Evolutionary conservation across 1,140 invertebrate species (phyloP).

Genomic region (Xylocopa sonorina): DNA sequence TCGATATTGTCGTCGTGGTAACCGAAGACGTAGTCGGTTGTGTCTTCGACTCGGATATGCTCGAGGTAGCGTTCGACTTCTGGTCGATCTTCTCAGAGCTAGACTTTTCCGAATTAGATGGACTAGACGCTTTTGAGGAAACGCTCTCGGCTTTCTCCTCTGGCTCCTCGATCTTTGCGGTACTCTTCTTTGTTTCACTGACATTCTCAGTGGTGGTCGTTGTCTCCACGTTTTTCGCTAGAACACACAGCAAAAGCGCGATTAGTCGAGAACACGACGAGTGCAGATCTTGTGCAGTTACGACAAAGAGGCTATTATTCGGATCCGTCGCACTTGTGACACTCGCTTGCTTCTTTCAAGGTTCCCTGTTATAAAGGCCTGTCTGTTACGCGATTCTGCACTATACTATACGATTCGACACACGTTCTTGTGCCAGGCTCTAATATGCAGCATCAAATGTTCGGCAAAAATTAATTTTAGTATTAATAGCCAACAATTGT

Average conservation of each 20-base stretch:
- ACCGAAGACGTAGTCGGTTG: neutral
- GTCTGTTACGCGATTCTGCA: neutral
- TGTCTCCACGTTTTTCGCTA: slow-evolving; percentile 68
- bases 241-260: neutral
- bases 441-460: neutral
- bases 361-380: slow-evolving; percentile 36
- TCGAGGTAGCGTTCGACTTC: slow-evolving; percentile 75
- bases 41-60: slow-evolving; percentile 68
- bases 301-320: slow-evolving; percentile 41
- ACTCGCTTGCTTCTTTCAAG: slow-evolving; percentile 23
- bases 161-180: slow-evolving; percentile 62
- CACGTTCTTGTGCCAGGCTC: neutral
- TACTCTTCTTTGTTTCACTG: slow-evolving; percentile 55
- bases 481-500: no score
- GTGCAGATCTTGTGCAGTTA: neutral
- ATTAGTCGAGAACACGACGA: neutral
- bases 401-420: neutral
- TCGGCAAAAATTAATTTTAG: no score
- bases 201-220: neutral
- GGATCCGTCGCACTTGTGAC: neutral
- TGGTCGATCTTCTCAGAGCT: slow-evolving; percentile 80
- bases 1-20: slow-evolving; percentile 68
- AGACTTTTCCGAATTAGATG: slow-evolving; percentile 81
- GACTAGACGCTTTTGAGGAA: slow-evolving; percentile 80
- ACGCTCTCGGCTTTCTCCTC: slow-evolving; percentile 73